These are phyloP conservation scores for Halichoeres trimaculatus DNA, from an alignment of 2,113 vertebrate species.

Conservation along the genomic window DNA sequence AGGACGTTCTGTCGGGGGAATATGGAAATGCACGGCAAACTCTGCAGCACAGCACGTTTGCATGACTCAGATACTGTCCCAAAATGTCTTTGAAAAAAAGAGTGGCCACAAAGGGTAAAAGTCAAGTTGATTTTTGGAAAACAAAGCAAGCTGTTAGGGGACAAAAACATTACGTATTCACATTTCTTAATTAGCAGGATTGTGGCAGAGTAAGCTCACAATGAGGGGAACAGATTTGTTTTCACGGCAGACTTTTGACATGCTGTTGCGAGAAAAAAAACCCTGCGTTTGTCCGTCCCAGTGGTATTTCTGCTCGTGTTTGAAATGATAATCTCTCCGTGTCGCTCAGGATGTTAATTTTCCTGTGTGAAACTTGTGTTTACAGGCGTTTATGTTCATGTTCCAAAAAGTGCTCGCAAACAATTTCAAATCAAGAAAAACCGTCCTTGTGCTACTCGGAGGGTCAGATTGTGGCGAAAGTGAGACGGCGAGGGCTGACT, in stretches of 20 bases:
- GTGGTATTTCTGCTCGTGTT: constrained; percentile 29
- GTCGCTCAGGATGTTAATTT: background rate
- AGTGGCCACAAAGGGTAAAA: constrained; percentile 29
- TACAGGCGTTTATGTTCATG: constrained; percentile 9
- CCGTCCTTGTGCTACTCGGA: background rate
- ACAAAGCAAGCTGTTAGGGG: background rate
- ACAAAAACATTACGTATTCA: constrained; percentile 39
- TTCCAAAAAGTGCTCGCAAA: constrained; percentile 12
- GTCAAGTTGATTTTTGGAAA: constrained; percentile 35
- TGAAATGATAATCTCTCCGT: constrained; percentile 41
- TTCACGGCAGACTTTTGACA: constrained; percentile 40
- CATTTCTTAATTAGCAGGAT: constrained; percentile 51
- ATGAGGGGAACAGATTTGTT: constrained; percentile 49
- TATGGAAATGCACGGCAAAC: constrained; percentile 64
- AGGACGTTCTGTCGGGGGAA: constrained; percentile 58
- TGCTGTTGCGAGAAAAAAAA: constrained; percentile 19
- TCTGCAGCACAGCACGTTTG: constrained; percentile 43
- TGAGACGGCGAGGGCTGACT: constrained; percentile 27
- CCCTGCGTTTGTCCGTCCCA: constrained; percentile 8
- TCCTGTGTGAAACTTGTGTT: constrained; percentile 11
- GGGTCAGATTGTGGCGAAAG: background rate
- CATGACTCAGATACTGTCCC: constrained; percentile 38
- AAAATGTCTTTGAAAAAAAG: constrained; percentile 43
- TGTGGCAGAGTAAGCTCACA: constrained; percentile 36
- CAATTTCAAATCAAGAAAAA: constrained; percentile 45